Base-by-base conservation (phyloP, 92 coral and sea anemone genomes). In the Pocillopora meandrina region DNA sequence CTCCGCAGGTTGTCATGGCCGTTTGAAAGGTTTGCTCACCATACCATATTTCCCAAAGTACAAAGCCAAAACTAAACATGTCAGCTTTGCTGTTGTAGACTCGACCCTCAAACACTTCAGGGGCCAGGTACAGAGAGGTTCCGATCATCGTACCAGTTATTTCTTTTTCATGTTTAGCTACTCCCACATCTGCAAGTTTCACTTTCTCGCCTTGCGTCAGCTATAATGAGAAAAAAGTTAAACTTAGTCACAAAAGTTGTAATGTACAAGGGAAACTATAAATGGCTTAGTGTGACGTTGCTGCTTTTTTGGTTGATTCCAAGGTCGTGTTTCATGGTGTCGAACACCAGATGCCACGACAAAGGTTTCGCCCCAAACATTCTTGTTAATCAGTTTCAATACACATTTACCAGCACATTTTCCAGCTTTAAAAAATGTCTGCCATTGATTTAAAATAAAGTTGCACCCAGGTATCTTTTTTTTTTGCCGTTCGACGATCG, bases 11-110 rank as follows among this genome's bases (percentile, higher is more conserved):
- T 12, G 19, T 35, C 1, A 74, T 62, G 20, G 34, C 55, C 55
- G 74, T 65, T 18, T 19, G 16, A 76, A 83, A 83, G 56, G 62
- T 80, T 35, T 21, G 33, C 79, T 76, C 13, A 14, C 80, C 81
- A 61, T 83, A 83, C 86, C 86, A 82, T 71, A 82, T 23, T 42
- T 82, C 86, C 86, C 86, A 82, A 61, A 82, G 76, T 15, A 83
- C 72, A 58, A 74, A 61, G 17, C 26, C 26, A 0, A 23, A 23
- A 23, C 26, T 23, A 23, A 0, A 23, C 0, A 23, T 23, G 26
- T 23, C 80, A 0, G 81, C 80, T 21, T 49, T 83, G 73, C 73
- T 83, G 87, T 62, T 73, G 79, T 83, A 83, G 14, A 61, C 74
- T 0, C 69, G 70, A 9, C 71, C 80, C 11, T 82, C 71, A 59